phyloP scores from a whole-genome alignment of 1,140 invertebrate genomes.

The Pseudachorutes palmiensis region DNA sequence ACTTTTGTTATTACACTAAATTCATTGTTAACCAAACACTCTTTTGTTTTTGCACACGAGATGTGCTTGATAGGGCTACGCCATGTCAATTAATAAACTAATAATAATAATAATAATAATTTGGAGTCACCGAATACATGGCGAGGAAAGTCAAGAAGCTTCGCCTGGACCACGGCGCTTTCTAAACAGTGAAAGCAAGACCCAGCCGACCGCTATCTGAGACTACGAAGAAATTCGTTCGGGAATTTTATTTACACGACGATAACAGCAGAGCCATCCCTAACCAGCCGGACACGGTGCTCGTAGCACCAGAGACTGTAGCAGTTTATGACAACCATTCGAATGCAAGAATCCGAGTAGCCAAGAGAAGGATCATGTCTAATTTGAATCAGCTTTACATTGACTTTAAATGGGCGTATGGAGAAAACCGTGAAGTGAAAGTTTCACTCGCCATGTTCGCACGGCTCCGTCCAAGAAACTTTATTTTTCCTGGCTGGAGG shows the following conservation, averaged over 20 bases:
- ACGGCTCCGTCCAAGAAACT: conserved; percentile 2
- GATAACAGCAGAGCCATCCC: not conserved
- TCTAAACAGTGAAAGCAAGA: too few relatives aligned
- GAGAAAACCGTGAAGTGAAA: not conserved
- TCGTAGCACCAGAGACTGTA: too few relatives aligned
- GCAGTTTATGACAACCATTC: not conserved
- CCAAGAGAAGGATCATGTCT: not conserved
- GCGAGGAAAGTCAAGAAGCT: too few relatives aligned
- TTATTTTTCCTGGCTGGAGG: not conserved
- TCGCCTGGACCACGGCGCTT: too few relatives aligned
- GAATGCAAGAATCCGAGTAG: not conserved
- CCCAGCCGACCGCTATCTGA: too few relatives aligned
- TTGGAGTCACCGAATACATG: too few relatives aligned
- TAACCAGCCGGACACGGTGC: not conserved
- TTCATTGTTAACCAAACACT: too few relatives aligned
- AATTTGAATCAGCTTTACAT: not conserved
- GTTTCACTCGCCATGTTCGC: conserved; percentile 5
- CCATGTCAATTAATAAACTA: too few relatives aligned
- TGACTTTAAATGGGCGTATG: not conserved
- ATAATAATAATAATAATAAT: too few relatives aligned
- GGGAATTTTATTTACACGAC: conserved; percentile 7
- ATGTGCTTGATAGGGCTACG: too few relatives aligned
- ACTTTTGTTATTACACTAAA: too few relatives aligned
- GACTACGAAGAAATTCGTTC: not conserved
- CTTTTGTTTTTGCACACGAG: too few relatives aligned